Percentiles rank a stretch among this genome's conserved stretches.
These are phyloP conservation scores for Liopterus haemorrhoidalis DNA, from an alignment of 2,888 invertebrate species.

Conservation along the genomic window DNA sequence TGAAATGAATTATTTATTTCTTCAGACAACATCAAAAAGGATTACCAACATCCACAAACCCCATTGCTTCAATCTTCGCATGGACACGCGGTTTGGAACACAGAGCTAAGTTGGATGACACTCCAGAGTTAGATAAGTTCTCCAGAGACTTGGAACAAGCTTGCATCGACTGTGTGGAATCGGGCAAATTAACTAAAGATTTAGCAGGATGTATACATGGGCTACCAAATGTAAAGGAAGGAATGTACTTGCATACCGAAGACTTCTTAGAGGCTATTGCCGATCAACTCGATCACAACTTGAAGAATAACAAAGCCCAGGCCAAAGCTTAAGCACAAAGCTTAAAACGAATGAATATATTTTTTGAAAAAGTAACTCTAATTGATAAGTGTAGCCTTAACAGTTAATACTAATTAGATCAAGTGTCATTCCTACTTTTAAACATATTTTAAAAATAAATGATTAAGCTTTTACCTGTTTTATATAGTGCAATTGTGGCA, in stretches of 20 bases:
- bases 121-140: conserved; percentile 67
- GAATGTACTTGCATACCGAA: conserved; percentile 77
- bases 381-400: too few species aligned
- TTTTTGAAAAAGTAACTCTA: too few species aligned
- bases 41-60: conserved; percentile 81
- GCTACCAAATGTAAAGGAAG: conserved; percentile 70
- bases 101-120: conserved; percentile 74
- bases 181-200: conserved; percentile 85
- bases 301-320: too few species aligned
- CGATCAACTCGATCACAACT: conserved; percentile 58
- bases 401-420: too few species aligned
- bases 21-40: conserved; percentile 80
- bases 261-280: conserved; percentile 80
- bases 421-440: too few species aligned
- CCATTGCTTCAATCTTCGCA: conserved; percentile 86
- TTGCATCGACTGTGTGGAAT: conserved; percentile 75
- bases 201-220: conserved; percentile 83
- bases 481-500: too few species aligned
- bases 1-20: conserved; percentile 33
- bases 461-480: too few species aligned
- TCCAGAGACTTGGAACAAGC: conserved; percentile 68
- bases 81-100: conserved; percentile 84
- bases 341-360: too few species aligned
- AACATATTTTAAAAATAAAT: too few species aligned
- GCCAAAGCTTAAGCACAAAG: too few species aligned